A percentile compares a stretch with the other conserved stretches of the same genome.
These are phyloP conservation scores for Eulacestoma nigropectus DNA, from an alignment of 2,113 vertebrate species.

Conservation along the genomic window DNA sequence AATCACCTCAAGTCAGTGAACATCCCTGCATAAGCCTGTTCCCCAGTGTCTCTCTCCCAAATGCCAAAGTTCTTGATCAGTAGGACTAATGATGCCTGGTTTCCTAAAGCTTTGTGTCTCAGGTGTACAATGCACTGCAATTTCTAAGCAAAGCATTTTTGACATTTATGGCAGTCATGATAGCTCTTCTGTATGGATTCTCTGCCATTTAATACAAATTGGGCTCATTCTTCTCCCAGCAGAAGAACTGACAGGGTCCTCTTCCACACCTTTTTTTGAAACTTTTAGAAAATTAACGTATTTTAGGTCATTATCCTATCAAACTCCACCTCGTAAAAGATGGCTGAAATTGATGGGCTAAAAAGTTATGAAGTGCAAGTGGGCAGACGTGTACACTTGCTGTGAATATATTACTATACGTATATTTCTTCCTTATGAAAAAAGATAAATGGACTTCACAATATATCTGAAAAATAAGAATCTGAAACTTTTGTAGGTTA, in stretches of 20 bases:
- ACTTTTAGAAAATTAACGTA: not conserved
- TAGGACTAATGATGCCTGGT: not conserved
- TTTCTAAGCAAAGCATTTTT: not conserved
- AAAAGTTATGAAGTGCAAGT: fast-evolving
- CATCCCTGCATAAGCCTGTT: not conserved
- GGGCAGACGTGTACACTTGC: not conserved
- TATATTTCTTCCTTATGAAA: not conserved
- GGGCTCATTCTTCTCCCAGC: not conserved
- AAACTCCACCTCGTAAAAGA: not conserved
- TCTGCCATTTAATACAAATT: not conserved
- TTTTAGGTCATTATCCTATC: not conserved
- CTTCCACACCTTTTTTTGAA: not conserved
- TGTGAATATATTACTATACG: not conserved
- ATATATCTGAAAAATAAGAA: not conserved
- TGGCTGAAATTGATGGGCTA: not conserved
- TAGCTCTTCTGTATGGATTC: not conserved
- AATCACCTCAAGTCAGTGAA: not conserved
- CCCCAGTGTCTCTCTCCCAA: not conserved
- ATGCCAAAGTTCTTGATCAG: not conserved
- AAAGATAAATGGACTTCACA: not conserved
- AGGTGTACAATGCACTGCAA: not conserved
- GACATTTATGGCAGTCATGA: not conserved
- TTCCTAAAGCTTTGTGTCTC: not conserved
- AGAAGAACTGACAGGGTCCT: not conserved
- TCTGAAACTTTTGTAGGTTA: not conserved